Base-by-base conservation (phyloP, 2,797 vertebrate genomes). In the Caiman crocodilus region DNA sequence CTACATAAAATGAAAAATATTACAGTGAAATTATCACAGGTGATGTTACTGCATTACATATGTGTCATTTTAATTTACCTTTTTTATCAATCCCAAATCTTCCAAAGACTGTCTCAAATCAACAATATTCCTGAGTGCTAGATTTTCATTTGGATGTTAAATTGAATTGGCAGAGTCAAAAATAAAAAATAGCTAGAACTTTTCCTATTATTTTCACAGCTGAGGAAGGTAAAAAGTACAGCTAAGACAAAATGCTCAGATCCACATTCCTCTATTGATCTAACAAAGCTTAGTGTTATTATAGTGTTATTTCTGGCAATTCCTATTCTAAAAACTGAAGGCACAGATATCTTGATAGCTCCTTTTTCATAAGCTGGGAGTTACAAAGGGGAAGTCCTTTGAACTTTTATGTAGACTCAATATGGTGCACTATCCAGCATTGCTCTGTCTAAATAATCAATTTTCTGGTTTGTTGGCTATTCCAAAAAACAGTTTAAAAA, bases 41-140 rank as follows among this genome's bases (percentile, higher is more conserved):
- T 1, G 9, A 76, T 79, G 80, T 63, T 71, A 35, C 57, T 69
- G 8, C 42, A 12, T 80, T 80, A 80, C 60, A 7, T 85, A 55
- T 55, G 6, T 25, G n/a, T 76, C 74, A 88, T 93, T 94, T 88
- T 78, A 18, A 93, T 77, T 8, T 79, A 77, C n/a, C 87, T 89
- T 92, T 92, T 92, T 77, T 86, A 80, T 87, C 69, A 91, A 88
- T 82, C 50, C 23, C 65, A 85, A 8, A 60, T 89, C 64, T 84
- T 82, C 77, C 67, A 89, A 92, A 69, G 67, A 67, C 58, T 90
- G 55, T 78, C 75, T 90, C 21, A 91, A 63, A 93, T 80, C n/a
- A 18, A 71, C 55, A 85, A 61, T 59, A 15, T 82, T 58, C 28
- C 89, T 63, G 82, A 84, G 56, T 82, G 14, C n/a, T 65, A 69